Conservation (phyloP, 2,888 invertebrate species). For the Seira sanloemensis region DNA sequence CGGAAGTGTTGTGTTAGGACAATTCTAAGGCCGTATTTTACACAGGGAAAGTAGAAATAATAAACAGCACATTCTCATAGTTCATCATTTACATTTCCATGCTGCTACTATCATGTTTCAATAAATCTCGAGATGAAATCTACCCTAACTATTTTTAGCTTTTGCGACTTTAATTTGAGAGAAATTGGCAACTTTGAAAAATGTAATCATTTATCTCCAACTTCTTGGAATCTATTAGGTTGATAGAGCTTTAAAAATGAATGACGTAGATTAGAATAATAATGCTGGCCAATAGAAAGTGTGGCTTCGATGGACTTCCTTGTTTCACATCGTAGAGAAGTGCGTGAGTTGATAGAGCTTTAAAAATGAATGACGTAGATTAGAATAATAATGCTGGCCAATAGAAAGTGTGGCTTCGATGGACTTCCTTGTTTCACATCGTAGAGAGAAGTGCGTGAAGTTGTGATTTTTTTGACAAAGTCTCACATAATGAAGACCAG, state of each 20-base stretch:
- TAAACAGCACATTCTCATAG: slow-evolving; percentile 37
- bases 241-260: too few relatives aligned
- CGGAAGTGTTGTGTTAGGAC: too few relatives aligned
- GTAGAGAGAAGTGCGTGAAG: background rate
- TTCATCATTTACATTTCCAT: too few relatives aligned
- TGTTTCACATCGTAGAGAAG: background rate
- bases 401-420: too few relatives aligned
- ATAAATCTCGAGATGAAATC: too few relatives aligned
- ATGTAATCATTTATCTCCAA: background rate
- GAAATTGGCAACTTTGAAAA: slow-evolving; percentile 31
- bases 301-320: too few relatives aligned
- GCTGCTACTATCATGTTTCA: too few relatives aligned
- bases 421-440: background rate
- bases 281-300: background rate
- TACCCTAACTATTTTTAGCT: slow-evolving; percentile 53
- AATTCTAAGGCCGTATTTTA: too few relatives aligned
- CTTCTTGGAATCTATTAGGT: background rate
- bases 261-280: background rate
- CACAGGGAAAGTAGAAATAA: slow-evolving; percentile 32
- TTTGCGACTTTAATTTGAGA: slow-evolving; percentile 28
- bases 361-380: background rate
- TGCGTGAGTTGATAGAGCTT: too few relatives aligned
- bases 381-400: background rate
- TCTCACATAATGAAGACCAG: too few relatives aligned
- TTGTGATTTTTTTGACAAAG: too few relatives aligned